Conservation (phyloP, 2,113 vertebrate genomes). For the Malurus alboscapulatus region DNA sequence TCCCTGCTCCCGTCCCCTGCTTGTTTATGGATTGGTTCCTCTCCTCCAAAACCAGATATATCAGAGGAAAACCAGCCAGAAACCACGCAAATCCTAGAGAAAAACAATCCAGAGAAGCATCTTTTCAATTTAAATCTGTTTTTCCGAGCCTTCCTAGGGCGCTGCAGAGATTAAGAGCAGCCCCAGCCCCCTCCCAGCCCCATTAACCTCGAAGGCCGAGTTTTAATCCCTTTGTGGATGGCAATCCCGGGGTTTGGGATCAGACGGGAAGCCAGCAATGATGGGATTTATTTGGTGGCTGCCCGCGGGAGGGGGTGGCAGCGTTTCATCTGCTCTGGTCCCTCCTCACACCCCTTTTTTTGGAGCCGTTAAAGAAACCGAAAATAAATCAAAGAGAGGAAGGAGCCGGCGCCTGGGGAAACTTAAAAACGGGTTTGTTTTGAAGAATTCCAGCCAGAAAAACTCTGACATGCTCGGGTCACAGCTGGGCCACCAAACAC, state of each 20-base stretch:
- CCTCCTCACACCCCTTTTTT: neutral
- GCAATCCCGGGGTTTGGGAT: neutral
- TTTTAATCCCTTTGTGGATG: slow-evolving; percentile 15
- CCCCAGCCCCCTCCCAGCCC: neutral
- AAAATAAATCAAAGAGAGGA: neutral
- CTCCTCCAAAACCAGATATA: neutral
- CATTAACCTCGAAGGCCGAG: neutral
- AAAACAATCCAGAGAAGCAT: neutral
- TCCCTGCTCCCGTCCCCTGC: neutral
- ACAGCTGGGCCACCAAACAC: rapidly evolving
- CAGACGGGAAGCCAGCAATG: neutral
- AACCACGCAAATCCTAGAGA: neutral
- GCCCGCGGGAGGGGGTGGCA: neutral
- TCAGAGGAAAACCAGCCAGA: neutral
- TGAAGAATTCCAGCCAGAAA: neutral
- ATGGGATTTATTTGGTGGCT: neutral
- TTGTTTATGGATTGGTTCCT: neutral
- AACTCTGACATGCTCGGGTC: rapidly evolving
- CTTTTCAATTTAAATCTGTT: neutral
- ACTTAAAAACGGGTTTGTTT: neutral
- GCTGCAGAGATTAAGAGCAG: neutral
- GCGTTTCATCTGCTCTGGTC: neutral
- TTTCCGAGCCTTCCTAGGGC: neutral
- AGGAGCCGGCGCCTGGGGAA: rapidly evolving
- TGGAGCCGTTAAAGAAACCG: neutral